Base-by-base conservation (phyloP, 2,113 vertebrate genomes). In the Mobula hypostoma region DNA sequence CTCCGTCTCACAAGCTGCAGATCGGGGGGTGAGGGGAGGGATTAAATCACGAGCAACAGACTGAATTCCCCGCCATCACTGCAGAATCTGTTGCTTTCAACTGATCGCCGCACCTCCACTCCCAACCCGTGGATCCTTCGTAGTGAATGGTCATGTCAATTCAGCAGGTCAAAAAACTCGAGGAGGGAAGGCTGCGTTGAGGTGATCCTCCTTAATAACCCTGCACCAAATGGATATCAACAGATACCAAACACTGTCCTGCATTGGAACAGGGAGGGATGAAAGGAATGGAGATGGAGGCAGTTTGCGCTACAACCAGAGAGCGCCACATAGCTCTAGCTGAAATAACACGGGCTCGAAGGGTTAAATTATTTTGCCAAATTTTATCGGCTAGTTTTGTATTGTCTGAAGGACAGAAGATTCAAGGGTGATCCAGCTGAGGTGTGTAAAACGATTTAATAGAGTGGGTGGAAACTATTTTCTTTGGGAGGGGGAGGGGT, bases 21-120 rank as follows among this genome's bases (percentile, higher is more conserved):
- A 48, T 74, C 19, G 17, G 63, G 88, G 66, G 14, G n/a, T 27
- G 17, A 27, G 48, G 80, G 80, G 80, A 17, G 21, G 80, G 19
- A 56, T 24, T 56, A 19, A 88, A n/a, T n/a, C 85, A 66, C 11
- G 66, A 90, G 85, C 85, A 90, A 90, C 85, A 90, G 85, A 90
- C 85, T 90, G 85, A n/a, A 90, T 66, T 32, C 85, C 63, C 61
- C 61, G 61, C 85, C 85, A 66, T 66, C 58, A 29, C 61, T 68
- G 61, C 61, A 19, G 61, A 88, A 88, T 7, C 58, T 66, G 61
- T 15, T 90, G 61, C 85, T 29, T 90, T 17, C 2, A 66, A 90
- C 56, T n/a, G 48, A 8, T 48, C 48, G 40, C 48, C 48, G 48
- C 48, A 48, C 48, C 48, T 24, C 82, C 0, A 4, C 48, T 7